Base-by-base conservation (phyloP, 2,113 vertebrate genomes). In the Symphodus melops region DNA sequence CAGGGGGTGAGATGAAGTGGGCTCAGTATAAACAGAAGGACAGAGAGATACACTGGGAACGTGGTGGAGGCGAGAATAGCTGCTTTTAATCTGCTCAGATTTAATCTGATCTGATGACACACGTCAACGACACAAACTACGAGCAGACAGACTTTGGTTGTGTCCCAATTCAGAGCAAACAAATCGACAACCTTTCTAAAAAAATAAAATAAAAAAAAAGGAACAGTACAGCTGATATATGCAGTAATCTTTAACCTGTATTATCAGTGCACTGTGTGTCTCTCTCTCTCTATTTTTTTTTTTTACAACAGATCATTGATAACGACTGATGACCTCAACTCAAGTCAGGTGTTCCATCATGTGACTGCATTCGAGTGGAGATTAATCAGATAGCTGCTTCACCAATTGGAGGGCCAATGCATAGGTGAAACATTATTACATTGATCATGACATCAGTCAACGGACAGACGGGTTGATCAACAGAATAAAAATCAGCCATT, bases 21-120 rank as follows among this genome's bases (percentile, higher is more conserved):
- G 56, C 59, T 65, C 17, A 0, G 10, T 25, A 20, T 70, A 66
- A 77, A 80, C 49, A 73, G 37, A 71, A 33, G 62, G 73, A 66
- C 49, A 73, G 68, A 85, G 77, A 77, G 52, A 61, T 16, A 49
- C 12, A 67, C 65, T 56, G 42, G 70, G 63, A 74, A 80, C 48
- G 72, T 20, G 49, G 74, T 53, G 49, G 53, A 81, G 51, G 72
- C 65, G 68, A 20, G 21, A 61, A 57, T 48, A 44, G 73, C 54
- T 16, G 53, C 70, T 84, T 84, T 84, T 70, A 65, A 81, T 79
- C 64, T 75, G 48, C 21, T 63, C 70, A 58, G 74, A 56, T 51
- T 58, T 39, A 57, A 60, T 70, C 6, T 60, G 14, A 48, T 57
- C 52, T 58, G 72, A 80, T 9, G 21, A 57, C 70, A 68, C 46